A percentile compares a stretch with the other conserved stretches of the same genome.
Conservation (phyloP, 92 coral and sea anemone species). For the Epizoanthus fatuus region DNA sequence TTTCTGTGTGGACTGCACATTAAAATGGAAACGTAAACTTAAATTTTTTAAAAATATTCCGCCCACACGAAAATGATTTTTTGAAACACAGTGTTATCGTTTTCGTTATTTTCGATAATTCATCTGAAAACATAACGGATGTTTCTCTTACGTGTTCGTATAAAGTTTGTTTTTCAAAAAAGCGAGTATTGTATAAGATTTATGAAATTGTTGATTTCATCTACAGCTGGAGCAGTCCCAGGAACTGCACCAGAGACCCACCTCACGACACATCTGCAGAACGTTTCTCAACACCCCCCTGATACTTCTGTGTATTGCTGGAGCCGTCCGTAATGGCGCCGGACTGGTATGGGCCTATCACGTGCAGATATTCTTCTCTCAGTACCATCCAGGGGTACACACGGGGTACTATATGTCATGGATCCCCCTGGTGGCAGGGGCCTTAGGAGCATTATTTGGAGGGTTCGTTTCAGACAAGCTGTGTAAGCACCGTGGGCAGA, state of each 20-base stretch:
- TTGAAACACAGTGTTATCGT: too few relatives aligned
- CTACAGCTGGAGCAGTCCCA: constrained; percentile 1
- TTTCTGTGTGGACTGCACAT: too few relatives aligned
- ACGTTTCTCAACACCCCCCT: constrained; percentile 16
- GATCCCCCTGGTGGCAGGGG: constrained; percentile 31
- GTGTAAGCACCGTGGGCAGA: constrained; percentile 12
- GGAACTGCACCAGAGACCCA: background rate
- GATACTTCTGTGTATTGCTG: constrained; percentile 27
- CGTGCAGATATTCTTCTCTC: constrained; percentile 19
- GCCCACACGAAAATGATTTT: too few relatives aligned
- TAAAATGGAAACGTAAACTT: too few relatives aligned
- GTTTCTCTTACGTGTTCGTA: too few relatives aligned
- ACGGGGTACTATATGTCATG: constrained; percentile 42
- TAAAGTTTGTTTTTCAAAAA: too few relatives aligned
- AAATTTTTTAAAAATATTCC: too few relatives aligned
- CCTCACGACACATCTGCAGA: constrained; percentile 12
- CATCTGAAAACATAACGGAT: too few relatives aligned
- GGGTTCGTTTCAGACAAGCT: constrained; percentile 37
- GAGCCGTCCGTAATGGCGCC: constrained; percentile 30
- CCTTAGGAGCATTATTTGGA: constrained; percentile 18
- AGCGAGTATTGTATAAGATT: too few relatives aligned
- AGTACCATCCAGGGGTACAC: constrained; percentile 25
- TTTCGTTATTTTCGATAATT: too few relatives aligned
- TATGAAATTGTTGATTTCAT: background rate
- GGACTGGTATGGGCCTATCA: constrained; percentile 30